Base-by-base conservation (phyloP, 2,113 vertebrate genomes). In the Ammospiza nelsoni region DNA sequence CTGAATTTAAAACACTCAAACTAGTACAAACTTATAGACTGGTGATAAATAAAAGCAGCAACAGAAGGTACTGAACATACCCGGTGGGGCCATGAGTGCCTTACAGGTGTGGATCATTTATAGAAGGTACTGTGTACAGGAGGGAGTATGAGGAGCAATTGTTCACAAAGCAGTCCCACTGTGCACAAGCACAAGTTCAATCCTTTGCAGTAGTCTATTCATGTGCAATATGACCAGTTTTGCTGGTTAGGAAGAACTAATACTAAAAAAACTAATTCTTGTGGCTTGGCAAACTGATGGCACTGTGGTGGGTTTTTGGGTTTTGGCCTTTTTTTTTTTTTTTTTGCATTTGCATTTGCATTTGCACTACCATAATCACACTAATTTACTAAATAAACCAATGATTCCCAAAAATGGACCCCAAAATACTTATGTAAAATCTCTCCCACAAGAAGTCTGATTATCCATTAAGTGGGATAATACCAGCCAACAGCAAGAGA, bases 401-500 rank as follows among this genome's bases (percentile, higher is more conserved):
- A 71, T 81, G 54, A 81, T 89, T 91, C 84, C 59, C 63, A 73
- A 95, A 93, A 94, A 67, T 2, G 3, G 66, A 77, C 41, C 67
- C 65, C 72, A 75, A 92, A 85, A 66, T 66, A 29, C 83, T 95
- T 92, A 77, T 93, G 83, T 89, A 95, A 93, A 96, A 92, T 41
- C 68, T 75, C 76, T 84, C 65, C 92, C 90, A 77, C 68, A 87
- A 86, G 90, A 59, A 86, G 85, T 46, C 85, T 89, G 69, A 92
- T 91, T 85, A 93, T 96, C 90, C 84, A 93, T 91, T 96, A 95
- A 95, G 59, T 51, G 33, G 33, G 37, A 80, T 46, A 61, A 87
- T 71, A 84, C 83, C 77, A 93, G 94, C 93, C 95, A 96, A 91
- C 54, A 72, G 68, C 78, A 93, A 88, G 69, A 91, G 87, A 94